Evolutionary conservation across 1,140 invertebrate genomes (phyloP).

Genomic region (Oreohelix idahoensis): DNA sequence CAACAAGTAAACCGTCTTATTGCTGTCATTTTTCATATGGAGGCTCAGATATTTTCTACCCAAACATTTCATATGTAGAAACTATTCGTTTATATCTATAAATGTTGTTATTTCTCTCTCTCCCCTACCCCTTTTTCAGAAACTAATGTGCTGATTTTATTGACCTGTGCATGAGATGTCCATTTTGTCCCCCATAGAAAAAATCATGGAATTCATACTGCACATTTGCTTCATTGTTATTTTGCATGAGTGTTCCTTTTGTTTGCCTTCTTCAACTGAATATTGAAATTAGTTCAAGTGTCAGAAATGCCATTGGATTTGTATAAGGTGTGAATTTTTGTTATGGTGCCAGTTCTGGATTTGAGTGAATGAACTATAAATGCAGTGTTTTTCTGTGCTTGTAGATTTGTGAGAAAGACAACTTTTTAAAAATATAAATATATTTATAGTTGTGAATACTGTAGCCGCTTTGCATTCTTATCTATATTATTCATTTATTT

Average conservation of each 20-base stretch:
- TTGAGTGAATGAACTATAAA: neutral
- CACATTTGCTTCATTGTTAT: too few species aligned
- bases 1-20: neutral
- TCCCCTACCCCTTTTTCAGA: too few species aligned
- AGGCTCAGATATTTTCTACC: too few species aligned
- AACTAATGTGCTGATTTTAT: too few species aligned
- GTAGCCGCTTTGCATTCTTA: neutral
- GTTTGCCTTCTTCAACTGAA: neutral
- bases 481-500: neutral
- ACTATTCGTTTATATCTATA: neutral
- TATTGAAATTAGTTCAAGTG: neutral
- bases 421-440: too few species aligned
- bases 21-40: neutral
- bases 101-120: too few species aligned
- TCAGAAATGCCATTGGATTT: neutral
- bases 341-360: too few species aligned
- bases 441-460: neutral
- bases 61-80: neutral
- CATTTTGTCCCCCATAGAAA: too few species aligned
- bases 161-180: too few species aligned
- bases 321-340: neutral
- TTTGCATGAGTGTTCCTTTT: too few species aligned
- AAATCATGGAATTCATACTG: too few species aligned
- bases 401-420: neutral
- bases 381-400: neutral